A percentile compares a stretch with the other conserved stretches of the same genome.
These are phyloP conservation scores for Chelidonichthys spinosus DNA, from an alignment of 2,797 vertebrate genomes.

Conservation along the genomic window DNA sequence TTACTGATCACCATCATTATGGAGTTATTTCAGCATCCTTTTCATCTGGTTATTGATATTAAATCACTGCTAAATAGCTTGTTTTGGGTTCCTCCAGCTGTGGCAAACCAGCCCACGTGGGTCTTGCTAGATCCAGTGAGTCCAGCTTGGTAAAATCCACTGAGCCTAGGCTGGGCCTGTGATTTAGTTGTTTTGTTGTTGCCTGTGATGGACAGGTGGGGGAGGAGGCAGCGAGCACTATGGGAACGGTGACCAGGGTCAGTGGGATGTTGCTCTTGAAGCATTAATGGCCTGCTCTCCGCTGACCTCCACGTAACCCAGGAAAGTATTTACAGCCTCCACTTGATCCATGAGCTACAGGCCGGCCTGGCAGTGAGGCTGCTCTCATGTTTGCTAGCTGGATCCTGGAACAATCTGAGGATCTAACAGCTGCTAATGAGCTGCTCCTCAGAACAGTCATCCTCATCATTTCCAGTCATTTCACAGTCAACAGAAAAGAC, in stretches of 20 bases:
- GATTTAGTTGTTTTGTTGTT: conserved; percentile 51
- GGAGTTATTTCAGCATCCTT: too few relatives aligned
- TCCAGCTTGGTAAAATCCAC: too few relatives aligned
- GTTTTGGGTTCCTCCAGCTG: too few relatives aligned
- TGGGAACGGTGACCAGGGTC: conserved; percentile 73
- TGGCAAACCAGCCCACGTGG: too few relatives aligned
- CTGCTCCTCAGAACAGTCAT: neutral
- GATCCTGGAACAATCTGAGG: conserved; percentile 38
- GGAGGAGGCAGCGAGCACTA: conserved; percentile 53
- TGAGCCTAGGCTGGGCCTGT: conserved; percentile 11
- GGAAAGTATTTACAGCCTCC: conserved; percentile 83
- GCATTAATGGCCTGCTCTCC: conserved; percentile 74
- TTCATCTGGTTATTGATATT: too few relatives aligned
- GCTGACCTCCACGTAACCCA: conserved; percentile 78
- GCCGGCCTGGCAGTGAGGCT: conserved; percentile 34
- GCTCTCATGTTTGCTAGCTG: conserved; percentile 34
- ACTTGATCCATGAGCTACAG: conserved; percentile 80
- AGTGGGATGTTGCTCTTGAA: conserved; percentile 77
- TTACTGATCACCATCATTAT: too few relatives aligned
- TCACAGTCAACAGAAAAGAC: conserved; percentile 74
- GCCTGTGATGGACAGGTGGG: conserved; percentile 45
- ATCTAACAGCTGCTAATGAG: conserved; percentile 69
- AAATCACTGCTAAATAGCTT: too few relatives aligned
- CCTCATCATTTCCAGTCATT: conserved; percentile 40
- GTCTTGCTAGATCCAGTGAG: too few relatives aligned